These are phyloP conservation scores for Epinephelus cyanopodus DNA, from an alignment of 2,113 vertebrate species.

Conservation along the genomic window DNA sequence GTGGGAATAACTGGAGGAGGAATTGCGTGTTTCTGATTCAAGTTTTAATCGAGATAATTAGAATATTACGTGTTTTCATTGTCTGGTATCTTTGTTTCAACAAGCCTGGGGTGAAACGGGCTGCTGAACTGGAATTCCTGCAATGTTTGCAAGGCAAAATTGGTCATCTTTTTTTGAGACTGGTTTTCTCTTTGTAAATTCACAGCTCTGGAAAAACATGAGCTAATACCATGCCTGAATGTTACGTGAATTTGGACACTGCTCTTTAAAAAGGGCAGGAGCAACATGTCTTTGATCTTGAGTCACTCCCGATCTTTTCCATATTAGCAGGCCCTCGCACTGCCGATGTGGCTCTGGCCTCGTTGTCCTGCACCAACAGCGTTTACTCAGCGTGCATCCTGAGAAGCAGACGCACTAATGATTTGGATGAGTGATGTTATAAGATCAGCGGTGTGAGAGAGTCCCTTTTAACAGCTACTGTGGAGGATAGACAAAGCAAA, in stretches of 20 bases:
- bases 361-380: conserved; percentile 49
- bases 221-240: neutral
- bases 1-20: conserved; percentile 36
- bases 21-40: conserved; percentile 14
- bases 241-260: neutral
- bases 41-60: conserved; percentile 21
- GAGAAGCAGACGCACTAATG: conserved; percentile 80
- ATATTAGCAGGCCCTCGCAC: conserved; percentile 26
- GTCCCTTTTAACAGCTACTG: conserved; percentile 76
- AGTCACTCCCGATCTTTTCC: conserved; percentile 48
- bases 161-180: neutral
- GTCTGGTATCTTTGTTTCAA: neutral
- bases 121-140: neutral
- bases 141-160: neutral
- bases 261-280: conserved; percentile 11
- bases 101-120: neutral
- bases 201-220: neutral
- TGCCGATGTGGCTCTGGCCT: conserved; percentile 18
- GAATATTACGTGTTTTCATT: conserved; percentile 1
- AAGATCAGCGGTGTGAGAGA: conserved; percentile 61
- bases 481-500: conserved; percentile 73
- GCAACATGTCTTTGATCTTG: conserved; percentile 26
- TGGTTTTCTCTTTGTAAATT: neutral
- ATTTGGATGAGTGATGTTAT: conserved; percentile 78
- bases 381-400: conserved; percentile 79